Conservation (phyloP, 1,140 invertebrate genomes). For the Eriocheir sinensis region DNA sequence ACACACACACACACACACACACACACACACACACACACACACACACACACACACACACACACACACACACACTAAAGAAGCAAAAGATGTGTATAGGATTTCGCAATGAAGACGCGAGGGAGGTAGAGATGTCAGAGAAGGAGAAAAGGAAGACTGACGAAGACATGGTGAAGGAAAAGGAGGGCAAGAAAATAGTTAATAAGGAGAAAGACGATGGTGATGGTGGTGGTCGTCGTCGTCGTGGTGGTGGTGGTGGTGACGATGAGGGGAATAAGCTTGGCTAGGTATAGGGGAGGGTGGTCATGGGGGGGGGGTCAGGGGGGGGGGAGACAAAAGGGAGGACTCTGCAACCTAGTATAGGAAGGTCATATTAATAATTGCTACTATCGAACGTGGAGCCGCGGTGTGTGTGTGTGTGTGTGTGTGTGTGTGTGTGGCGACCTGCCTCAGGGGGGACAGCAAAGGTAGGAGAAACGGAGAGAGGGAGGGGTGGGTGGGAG, state of each 20-base stretch:
- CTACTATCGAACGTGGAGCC: slow-evolving; percentile 9
- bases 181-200: neutral
- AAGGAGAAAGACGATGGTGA: neutral
- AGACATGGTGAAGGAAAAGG: neutral
- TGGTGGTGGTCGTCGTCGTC: neutral
- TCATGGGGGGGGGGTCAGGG: too few relatives aligned
- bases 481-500: neutral
- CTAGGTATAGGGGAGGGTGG: too few relatives aligned
- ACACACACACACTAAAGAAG: slow-evolving; percentile 19
- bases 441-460: neutral
- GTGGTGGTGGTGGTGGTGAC: neutral
- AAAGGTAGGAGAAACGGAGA: neutral
- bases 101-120: neutral
- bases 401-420: neutral
- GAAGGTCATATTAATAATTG: slow-evolving; percentile 58
- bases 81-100: neutral
- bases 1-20: slow-evolving; percentile 3
- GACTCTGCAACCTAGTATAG: neutral
- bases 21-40: slow-evolving; percentile 41
- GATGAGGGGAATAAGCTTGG: neutral
- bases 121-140: neutral
- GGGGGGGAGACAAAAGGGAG: neutral
- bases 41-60: slow-evolving; percentile 38
- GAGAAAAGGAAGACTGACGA: neutral
- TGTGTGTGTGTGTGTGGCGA: slow-evolving; percentile 3